Conservation (phyloP, 2,113 vertebrate species). For the Orientallactaga bullata region DNA sequence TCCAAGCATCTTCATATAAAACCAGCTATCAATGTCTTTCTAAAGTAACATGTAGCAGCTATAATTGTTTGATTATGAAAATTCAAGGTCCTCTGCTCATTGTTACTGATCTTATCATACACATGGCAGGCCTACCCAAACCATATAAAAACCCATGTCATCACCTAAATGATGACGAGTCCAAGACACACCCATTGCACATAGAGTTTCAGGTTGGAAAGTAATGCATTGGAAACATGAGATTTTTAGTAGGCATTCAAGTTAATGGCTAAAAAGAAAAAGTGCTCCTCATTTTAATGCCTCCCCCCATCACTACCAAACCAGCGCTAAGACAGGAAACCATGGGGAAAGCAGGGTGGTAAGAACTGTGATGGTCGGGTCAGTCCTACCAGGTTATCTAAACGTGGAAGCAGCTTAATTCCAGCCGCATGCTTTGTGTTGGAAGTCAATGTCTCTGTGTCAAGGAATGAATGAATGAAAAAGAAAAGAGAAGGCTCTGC, state of each 20-base stretch:
- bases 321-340: neutral
- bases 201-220: neutral
- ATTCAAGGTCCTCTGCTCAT: neutral
- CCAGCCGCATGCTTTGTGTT: neutral
- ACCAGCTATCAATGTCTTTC: conserved; percentile 1
- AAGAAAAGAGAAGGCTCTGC: conserved; percentile 7
- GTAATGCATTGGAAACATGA: neutral
- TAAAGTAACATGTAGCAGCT: neutral
- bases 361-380: neutral
- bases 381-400: neutral
- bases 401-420: neutral
- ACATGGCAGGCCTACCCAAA: neutral
- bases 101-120: neutral
- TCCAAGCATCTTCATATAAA: neutral
- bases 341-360: neutral
- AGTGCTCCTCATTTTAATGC: neutral
- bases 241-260: neutral
- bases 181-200: neutral
- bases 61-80: neutral
- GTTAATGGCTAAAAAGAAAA: neutral
- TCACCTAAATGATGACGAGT: neutral
- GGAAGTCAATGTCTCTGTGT: conserved; percentile 1
- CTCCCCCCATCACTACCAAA: no score
- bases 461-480: conserved; percentile 2
- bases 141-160: neutral